Conservation (phyloP, 2,797 vertebrate genomes). For the Gallirallus australis region DNA sequence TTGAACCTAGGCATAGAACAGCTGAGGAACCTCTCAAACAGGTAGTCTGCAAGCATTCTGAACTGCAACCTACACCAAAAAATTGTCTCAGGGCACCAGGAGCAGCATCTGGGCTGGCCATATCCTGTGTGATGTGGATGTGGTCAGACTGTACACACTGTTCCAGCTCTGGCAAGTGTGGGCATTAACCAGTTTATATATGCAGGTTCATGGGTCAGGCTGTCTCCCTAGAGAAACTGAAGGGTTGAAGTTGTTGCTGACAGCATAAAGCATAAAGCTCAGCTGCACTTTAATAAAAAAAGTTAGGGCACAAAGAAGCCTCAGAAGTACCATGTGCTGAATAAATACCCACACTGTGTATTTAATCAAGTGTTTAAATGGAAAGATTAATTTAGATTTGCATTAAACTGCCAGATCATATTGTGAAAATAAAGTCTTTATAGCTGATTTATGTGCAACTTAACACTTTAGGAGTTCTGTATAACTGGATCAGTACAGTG, state of each 20-base stretch:
- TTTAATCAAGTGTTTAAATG: background rate
- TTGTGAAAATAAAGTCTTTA: background rate
- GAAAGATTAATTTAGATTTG: background rate
- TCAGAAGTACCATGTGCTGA: background rate
- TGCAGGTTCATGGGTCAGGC: background rate
- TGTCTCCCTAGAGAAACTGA: background rate
- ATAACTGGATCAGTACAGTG: background rate
- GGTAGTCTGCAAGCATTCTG: background rate
- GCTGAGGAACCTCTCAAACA: background rate
- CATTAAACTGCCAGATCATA: background rate
- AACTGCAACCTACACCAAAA: background rate
- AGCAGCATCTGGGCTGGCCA: background rate
- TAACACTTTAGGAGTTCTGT: background rate
- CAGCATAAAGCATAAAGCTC: background rate
- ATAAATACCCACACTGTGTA: background rate
- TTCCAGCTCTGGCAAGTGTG: background rate
- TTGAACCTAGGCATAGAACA: background rate
- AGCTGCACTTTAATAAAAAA: background rate
- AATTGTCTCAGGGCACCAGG: rapidly evolving
- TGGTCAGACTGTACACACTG: background rate
- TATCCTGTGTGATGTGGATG: background rate
- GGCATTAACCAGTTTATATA: background rate
- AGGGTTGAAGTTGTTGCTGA: background rate
- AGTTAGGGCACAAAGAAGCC: background rate
- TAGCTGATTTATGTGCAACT: background rate